These are phyloP conservation scores for Pao palembangensis DNA, from an alignment of 2,113 vertebrate genomes.

Conservation along the genomic window DNA sequence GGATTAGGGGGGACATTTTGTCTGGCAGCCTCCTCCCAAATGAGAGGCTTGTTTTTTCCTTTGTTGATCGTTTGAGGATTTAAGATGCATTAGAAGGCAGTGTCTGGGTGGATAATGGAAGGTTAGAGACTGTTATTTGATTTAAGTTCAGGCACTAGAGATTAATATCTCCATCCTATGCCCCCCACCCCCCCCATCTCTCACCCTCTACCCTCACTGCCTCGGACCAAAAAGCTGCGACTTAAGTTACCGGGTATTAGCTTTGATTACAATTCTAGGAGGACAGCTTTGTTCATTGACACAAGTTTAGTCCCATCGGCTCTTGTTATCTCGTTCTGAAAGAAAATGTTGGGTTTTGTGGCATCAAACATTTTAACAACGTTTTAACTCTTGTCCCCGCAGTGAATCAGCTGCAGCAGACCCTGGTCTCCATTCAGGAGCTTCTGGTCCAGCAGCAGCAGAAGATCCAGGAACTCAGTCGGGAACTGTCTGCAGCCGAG, in stretches of 20 bases:
- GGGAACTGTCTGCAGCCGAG: constrained; percentile 85
- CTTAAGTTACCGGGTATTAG: constrained; percentile 65
- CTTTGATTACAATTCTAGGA: constrained; percentile 59
- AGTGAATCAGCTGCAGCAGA: constrained; percentile 93
- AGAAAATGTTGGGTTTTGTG: constrained; percentile 31
- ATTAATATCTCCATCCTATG: constrained; percentile 76
- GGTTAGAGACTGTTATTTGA: constrained; percentile 80
- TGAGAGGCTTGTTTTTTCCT: constrained; percentile 74
- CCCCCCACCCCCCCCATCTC: constrained; percentile 16
- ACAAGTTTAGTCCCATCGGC: constrained; percentile 32
- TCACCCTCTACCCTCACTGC: constrained; percentile 39
- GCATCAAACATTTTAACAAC: neutral
- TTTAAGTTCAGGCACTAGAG: constrained; percentile 80
- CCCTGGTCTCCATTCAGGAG: constrained; percentile 88
- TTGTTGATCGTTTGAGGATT: constrained; percentile 82
- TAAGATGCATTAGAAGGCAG: constrained; percentile 77
- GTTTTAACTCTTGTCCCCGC: constrained; percentile 25
- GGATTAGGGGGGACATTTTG: constrained; percentile 79
- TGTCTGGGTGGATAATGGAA: constrained; percentile 78
- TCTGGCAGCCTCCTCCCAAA: constrained; percentile 77
- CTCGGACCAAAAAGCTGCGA: constrained; percentile 53
- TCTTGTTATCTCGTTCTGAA: constrained; percentile 26
- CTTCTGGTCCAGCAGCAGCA: constrained; percentile 92
- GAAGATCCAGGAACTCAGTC: constrained; percentile 91
- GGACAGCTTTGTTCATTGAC: constrained; percentile 56